phyloP scores from a whole-genome alignment of 2,113 vertebrate genomes.

The Ranitomeya variabilis region DNA sequence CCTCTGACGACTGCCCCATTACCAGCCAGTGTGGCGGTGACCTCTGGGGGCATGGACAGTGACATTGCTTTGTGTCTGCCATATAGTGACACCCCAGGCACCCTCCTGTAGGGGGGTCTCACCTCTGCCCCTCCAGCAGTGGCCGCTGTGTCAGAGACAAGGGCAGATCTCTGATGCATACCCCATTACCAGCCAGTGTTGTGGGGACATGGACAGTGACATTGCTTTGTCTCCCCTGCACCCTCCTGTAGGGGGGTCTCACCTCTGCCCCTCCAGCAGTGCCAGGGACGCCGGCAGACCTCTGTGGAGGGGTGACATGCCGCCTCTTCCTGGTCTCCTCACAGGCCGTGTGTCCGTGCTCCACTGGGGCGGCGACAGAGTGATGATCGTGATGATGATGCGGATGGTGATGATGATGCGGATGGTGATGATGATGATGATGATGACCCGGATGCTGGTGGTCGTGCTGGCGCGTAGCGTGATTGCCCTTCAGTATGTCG shows the following conservation, averaged over 20 bases:
- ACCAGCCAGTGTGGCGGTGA: too few species aligned
- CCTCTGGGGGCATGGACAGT: too few species aligned
- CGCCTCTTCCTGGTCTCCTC: slow-evolving; percentile 62
- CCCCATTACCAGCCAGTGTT: too few species aligned
- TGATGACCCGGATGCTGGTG: slow-evolving; percentile 54
- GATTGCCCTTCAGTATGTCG: slow-evolving; percentile 68
- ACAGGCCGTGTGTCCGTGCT: slow-evolving; percentile 64
- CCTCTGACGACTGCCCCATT: too few species aligned
- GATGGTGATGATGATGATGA: slow-evolving; percentile 65
- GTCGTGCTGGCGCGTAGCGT: background rate
- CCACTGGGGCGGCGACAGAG: background rate
- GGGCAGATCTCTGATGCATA: too few species aligned
- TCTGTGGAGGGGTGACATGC: background rate
- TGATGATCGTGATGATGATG: slow-evolving; percentile 45
- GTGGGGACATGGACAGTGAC: too few species aligned
- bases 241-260: background rate
- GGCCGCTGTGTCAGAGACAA: too few species aligned
- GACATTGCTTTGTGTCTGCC: too few species aligned
- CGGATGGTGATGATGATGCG: slow-evolving; percentile 57
- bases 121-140: too few species aligned
- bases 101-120: too few species aligned
- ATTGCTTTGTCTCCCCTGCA: too few species aligned
- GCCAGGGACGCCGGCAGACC: background rate
- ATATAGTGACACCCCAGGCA: too few species aligned
- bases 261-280: background rate